phyloP scores from a whole-genome alignment of 2,113 vertebrate species.

The Mesoclemmys tuberculata region DNA sequence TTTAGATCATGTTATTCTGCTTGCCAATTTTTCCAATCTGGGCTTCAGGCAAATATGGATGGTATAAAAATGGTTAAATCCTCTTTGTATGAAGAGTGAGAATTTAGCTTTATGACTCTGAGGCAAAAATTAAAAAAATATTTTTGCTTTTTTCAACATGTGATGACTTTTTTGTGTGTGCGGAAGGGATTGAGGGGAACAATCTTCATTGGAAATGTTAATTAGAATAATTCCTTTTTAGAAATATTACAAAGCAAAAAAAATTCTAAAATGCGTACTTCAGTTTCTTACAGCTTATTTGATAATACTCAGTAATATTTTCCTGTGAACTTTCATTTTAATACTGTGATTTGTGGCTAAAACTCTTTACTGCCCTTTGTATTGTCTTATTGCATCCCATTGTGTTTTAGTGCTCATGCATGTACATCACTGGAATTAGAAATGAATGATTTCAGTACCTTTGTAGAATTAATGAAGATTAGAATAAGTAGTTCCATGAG shows the following conservation, averaged over 20 bases:
- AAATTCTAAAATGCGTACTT: neutral
- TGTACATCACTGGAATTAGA: neutral
- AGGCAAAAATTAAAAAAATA: neutral
- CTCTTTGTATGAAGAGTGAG: neutral
- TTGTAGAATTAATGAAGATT: constrained; percentile 14
- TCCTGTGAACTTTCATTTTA: neutral
- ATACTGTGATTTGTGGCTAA: neutral
- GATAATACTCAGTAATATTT: neutral
- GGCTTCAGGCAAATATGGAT: neutral
- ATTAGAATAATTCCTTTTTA: neutral
- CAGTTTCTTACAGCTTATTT: neutral
- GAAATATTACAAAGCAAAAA: constrained; percentile 19
- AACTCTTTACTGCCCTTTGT: neutral
- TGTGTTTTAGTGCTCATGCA: constrained; percentile 12
- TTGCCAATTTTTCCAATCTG: neutral
- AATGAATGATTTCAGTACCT: neutral
- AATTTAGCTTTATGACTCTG: neutral
- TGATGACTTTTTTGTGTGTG: neutral
- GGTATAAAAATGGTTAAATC: neutral
- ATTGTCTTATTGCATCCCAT: neutral
- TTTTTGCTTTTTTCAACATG: neutral
- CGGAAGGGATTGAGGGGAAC: neutral
- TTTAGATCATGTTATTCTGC: neutral
- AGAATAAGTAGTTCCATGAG: constrained; percentile 21
- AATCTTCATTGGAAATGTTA: constrained; percentile 2